Conservation (phyloP, 2,797 vertebrate species). For the Cirrhinus mrigala region DNA sequence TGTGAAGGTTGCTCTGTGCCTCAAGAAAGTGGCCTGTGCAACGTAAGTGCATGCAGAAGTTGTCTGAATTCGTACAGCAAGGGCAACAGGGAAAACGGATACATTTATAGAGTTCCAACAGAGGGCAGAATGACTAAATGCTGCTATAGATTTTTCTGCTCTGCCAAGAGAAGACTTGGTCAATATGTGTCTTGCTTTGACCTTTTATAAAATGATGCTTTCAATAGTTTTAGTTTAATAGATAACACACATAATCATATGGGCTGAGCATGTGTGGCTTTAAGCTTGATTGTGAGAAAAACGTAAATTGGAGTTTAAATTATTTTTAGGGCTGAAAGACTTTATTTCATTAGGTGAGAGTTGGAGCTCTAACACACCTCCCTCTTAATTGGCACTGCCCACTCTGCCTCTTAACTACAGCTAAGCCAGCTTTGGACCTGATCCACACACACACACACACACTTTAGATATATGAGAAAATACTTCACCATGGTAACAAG, state of each 20-base stretch:
- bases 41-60: background rate
- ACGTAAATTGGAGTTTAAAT: background rate
- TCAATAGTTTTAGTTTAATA: background rate
- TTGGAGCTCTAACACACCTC: slow-evolving; percentile 3
- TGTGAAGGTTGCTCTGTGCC: background rate
- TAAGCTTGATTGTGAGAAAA: background rate
- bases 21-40: slow-evolving; percentile 2
- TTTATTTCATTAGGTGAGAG: slow-evolving; percentile 40
- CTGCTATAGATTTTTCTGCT: background rate
- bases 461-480: slow-evolving; percentile 50
- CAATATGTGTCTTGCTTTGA: background rate
- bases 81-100: background rate
- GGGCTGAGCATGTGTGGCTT: background rate
- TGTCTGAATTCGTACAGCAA: background rate
- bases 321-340: slow-evolving; percentile 9
- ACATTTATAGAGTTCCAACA: background rate
- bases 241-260: background rate
- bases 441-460: slow-evolving; percentile 45
- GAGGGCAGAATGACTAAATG: background rate
- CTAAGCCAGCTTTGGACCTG: slow-evolving; percentile 31
- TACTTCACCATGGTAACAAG: slow-evolving; percentile 62
- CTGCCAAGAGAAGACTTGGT: background rate
- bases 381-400: slow-evolving; percentile 46
- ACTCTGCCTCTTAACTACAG: slow-evolving; percentile 37
- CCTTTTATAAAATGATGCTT: background rate